Conservation (phyloP, 53 echinoderm and acorn worm species). For the Temnopleurus reevesii region DNA sequence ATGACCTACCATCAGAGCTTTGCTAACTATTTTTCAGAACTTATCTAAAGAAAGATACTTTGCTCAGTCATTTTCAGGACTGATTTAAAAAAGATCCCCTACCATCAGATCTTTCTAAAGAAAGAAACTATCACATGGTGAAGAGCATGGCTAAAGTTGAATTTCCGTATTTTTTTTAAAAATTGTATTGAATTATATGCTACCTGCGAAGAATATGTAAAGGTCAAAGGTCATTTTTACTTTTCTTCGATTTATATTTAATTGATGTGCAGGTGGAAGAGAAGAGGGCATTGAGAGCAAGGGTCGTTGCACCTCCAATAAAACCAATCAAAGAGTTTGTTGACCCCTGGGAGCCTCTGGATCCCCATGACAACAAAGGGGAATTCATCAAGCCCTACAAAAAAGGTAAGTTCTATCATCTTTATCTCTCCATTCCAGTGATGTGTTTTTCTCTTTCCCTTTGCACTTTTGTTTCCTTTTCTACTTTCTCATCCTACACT, state of each 20-base stretch:
- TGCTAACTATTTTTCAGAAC: no score
- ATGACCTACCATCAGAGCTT: no score
- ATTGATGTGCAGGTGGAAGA: constrained; percentile 18
- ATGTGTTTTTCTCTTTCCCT: neutral
- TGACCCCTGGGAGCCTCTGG: constrained; percentile 86
- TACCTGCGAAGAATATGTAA: no score
- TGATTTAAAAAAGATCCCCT: no score
- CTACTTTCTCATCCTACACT: neutral
- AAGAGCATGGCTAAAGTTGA: no score
- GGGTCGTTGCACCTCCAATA: constrained; percentile 32
- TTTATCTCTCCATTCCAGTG: neutral
- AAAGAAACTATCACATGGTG: no score
- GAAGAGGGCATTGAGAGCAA: constrained; percentile 65
- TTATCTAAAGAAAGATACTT: no score
- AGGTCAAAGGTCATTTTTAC: no score
- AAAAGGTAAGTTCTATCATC: constrained; percentile 70
- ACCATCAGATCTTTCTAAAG: no score
- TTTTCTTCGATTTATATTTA: neutral
- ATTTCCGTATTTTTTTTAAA: no score
- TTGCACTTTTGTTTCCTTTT: neutral
- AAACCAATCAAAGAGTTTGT: constrained; percentile 51
- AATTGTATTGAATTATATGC: no score
- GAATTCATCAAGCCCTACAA: constrained; percentile 75
- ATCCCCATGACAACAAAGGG: constrained; percentile 71
- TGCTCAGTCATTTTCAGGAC: no score